phyloP scores from a whole-genome alignment of 1,140 invertebrate species.

The Drosophila quadrilineata region DNA sequence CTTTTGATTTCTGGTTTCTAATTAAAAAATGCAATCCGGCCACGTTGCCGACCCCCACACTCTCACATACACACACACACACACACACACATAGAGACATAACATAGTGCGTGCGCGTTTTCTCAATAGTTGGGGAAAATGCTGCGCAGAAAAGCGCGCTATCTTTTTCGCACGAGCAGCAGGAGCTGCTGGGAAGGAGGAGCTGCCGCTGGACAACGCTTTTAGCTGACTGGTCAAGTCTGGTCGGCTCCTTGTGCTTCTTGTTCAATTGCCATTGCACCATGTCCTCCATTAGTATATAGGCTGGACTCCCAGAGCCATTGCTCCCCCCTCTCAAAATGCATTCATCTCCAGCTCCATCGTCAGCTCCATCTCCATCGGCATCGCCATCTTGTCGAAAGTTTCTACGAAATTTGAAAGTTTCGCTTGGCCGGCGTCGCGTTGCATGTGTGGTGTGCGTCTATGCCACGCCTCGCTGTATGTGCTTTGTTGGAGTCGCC shows the following conservation, averaged over 20 bases:
- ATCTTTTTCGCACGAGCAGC: slow-evolving; percentile 76
- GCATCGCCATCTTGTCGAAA: slow-evolving; percentile 53
- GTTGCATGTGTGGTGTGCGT: slow-evolving; percentile 21
- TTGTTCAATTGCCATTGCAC: slow-evolving; percentile 24
- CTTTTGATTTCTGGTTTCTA: slow-evolving; percentile 40
- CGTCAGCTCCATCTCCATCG: background rate
- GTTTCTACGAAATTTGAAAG: slow-evolving; percentile 51
- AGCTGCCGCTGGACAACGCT: background rate
- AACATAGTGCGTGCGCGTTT: background rate
- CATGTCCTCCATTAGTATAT: slow-evolving; percentile 38
- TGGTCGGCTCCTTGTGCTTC: slow-evolving; percentile 50
- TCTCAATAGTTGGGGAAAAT: background rate
- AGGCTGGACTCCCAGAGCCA: too few species aligned
- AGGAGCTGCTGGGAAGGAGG: too few species aligned
- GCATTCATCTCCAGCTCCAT: too few species aligned
- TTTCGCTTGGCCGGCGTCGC: slow-evolving; percentile 2
- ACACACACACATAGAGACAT: too few species aligned
- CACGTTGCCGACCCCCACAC: background rate
- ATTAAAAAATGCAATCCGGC: slow-evolving; percentile 48
- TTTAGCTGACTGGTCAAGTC: slow-evolving; percentile 47
- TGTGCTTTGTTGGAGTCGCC: too few species aligned
- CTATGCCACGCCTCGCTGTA: slow-evolving; percentile 52
- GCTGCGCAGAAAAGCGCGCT: slow-evolving; percentile 73
- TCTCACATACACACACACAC: too few species aligned
- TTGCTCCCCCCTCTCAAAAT: too few species aligned